phyloP scores from a whole-genome alignment of 2,888 invertebrate species.

The Abscondita cerata region DNA sequence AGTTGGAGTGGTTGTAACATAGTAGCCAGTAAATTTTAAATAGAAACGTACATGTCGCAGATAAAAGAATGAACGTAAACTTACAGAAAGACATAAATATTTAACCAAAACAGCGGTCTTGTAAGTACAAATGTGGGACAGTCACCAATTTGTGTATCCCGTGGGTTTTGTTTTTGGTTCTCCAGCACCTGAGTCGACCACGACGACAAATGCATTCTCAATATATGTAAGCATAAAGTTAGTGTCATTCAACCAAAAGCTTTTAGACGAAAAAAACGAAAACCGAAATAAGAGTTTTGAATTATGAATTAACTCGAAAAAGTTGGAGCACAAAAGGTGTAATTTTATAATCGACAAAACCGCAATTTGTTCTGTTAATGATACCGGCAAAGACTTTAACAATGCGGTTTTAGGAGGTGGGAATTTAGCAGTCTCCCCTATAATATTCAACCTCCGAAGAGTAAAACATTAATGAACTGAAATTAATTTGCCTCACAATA shows the following conservation, averaged over 20 bases:
- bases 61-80: constrained; percentile 19
- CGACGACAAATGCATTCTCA: constrained; percentile 35
- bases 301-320: too few relatives aligned
- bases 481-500: constrained; percentile 31
- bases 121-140: constrained; percentile 33
- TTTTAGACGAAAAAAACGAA: constrained; percentile 13
- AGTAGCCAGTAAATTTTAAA: too few relatives aligned
- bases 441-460: constrained; percentile 30
- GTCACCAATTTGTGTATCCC: constrained; percentile 35
- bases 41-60: neutral
- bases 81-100: constrained; percentile 30
- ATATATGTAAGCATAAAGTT: constrained; percentile 28
- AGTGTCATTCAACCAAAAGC: too few relatives aligned
- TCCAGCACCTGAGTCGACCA: constrained; percentile 32
- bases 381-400: too few relatives aligned
- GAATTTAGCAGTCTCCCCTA: constrained; percentile 11
- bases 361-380: too few relatives aligned
- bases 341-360: too few relatives aligned
- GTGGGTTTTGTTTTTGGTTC: constrained; percentile 30
- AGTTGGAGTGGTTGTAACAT: too few relatives aligned
- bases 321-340: too few relatives aligned
- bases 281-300: neutral
- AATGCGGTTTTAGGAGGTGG: neutral
- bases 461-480: constrained; percentile 34
- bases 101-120: constrained; percentile 29